These are phyloP conservation scores for Alces alces DNA, from an alignment of 2,113 vertebrate species.

Conservation along the genomic window DNA sequence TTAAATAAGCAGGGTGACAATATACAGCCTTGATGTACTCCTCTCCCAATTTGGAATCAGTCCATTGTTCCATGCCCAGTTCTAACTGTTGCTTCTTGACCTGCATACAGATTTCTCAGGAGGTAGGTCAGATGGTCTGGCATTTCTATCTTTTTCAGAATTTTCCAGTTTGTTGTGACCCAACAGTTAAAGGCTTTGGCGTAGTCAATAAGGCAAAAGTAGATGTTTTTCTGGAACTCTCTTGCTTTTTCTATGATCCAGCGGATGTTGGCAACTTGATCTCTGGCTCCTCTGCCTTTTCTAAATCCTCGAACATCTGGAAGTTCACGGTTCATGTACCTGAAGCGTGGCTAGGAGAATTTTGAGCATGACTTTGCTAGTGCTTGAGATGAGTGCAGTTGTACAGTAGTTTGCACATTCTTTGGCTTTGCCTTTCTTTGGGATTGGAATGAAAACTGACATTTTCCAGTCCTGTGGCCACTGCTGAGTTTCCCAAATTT, in stretches of 20 bases:
- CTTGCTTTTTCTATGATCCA: background rate
- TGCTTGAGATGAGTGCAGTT: background rate
- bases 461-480: background rate
- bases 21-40: background rate
- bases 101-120: background rate
- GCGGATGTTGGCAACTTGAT: background rate
- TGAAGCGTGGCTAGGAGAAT: background rate
- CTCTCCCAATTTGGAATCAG: background rate
- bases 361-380: background rate
- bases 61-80: background rate
- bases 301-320: background rate
- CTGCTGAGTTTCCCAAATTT: background rate
- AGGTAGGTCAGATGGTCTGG: background rate
- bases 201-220: background rate
- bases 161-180: background rate
- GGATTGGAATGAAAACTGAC: background rate
- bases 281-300: background rate
- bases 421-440: background rate
- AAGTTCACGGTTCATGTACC: rapidly evolving
- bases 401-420: background rate
- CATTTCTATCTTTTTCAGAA: background rate
- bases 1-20: background rate
- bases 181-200: background rate
- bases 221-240: background rate
- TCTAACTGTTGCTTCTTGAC: background rate